Evolutionary conservation across 1,140 invertebrate genomes (phyloP), one percentile per base, ranked within the genome.

Genomic region (Monochamus saltuarius): DNA sequence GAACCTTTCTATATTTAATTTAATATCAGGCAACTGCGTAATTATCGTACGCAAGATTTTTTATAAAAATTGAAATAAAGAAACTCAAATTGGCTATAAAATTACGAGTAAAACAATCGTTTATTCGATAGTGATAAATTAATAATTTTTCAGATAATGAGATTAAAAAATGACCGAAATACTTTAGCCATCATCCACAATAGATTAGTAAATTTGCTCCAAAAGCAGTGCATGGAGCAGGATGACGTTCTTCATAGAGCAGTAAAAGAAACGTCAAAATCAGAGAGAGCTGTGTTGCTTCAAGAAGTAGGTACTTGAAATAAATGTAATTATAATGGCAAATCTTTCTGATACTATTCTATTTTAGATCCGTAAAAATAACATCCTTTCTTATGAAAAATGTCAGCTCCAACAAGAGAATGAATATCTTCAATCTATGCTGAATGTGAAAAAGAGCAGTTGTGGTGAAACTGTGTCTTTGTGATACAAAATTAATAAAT

Each of bases 221-320:
- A 67, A 36, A 61, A 56, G 35, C 65, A 70, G 45, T 70, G 59
- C 35, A 65, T 67, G 58, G 68, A 67, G 39, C 59, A 65, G 34
- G 66, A 67, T 36, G 50, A 59, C 39, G 22, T 61, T 51, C 43
- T 70, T 13, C 46, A 50, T 3, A 53, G 60, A 11, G 14, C 56
- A 13, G 40, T 70, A 35, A 60, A 53, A 22, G 58, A 54, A 14
- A 62, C 62, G 8, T 10, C 47, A 36, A 46, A 56, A 8, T 63
- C 65, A 9, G 59, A 64, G 45, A 65, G 62, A 34, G 68, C 54
- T 2, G 22, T 70, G 29, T 47, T 70, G 19, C 35, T 67, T 45
- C 65, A 68, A 40, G 68, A 70, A 61, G 59, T 69, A 36, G 56
- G 37, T 11, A 54, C 46, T 10, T 54, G 50, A 19, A 38, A 6